Conservation (phyloP, 2,888 invertebrate genomes). For the Acronicta alni region DNA sequence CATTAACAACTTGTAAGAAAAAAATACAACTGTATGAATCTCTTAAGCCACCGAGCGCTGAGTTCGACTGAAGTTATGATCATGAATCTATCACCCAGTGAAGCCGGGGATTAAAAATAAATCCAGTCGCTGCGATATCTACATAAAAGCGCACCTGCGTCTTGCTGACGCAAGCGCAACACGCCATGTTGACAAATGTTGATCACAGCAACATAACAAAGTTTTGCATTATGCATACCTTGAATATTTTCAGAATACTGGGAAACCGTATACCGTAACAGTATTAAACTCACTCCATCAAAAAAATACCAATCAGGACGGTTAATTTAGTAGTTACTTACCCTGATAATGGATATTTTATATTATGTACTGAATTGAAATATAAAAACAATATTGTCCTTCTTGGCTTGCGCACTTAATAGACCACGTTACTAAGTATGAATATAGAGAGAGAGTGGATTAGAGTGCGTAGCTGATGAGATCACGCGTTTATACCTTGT, state of each 20-base stretch:
- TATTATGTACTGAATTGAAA: no score
- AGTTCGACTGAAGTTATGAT: not conserved
- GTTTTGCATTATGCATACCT: not conserved
- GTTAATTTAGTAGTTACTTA: no score
- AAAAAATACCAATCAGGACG: no score
- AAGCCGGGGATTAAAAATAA: not conserved
- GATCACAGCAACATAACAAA: not conserved
- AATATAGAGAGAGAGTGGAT: not conserved
- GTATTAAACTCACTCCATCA: no score
- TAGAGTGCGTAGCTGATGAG: conserved; percentile 14
- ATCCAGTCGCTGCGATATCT: not conserved
- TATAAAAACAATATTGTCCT: no score
- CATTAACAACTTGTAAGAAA: conserved; percentile 13
- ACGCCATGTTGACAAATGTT: not conserved
- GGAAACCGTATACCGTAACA: no score
- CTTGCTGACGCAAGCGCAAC: conserved; percentile 1
- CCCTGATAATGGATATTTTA: no score
- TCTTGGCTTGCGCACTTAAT: not conserved
- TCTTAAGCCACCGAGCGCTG: not conserved
- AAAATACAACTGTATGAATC: not conserved
- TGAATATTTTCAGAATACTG: not conserved
- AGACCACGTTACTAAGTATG: not conserved
- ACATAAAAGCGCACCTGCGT: conserved; percentile 1
- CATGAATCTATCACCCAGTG: not conserved
- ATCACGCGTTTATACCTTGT: conserved; percentile 25